phyloP scores from a whole-genome alignment of 1,140 invertebrate genomes.

The Neodiprion pinetum region DNA sequence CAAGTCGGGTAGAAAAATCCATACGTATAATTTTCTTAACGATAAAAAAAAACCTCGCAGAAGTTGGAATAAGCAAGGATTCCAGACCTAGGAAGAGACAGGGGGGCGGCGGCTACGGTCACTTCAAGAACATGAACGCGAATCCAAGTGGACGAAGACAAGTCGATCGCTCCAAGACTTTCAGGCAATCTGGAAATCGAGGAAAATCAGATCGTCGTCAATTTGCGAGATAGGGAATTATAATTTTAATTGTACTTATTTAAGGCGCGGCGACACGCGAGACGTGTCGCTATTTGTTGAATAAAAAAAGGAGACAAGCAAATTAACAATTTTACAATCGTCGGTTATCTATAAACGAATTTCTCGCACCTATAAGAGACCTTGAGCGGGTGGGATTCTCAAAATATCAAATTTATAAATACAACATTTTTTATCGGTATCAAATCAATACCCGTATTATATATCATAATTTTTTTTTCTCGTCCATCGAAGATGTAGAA shows the following conservation, averaged over 20 bases:
- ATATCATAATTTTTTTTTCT: too few species aligned
- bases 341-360: background rate
- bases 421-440: background rate
- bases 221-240: slow-evolving; percentile 59
- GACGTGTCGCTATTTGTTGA: slow-evolving; percentile 20
- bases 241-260: slow-evolving; percentile 27
- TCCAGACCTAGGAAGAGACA: slow-evolving; percentile 75
- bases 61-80: slow-evolving; percentile 68
- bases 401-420: background rate
- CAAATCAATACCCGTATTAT: too few species aligned
- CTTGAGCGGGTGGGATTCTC: background rate
- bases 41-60: slow-evolving; percentile 40
- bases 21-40: slow-evolving; percentile 44
- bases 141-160: slow-evolving; percentile 53
- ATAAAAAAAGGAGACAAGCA: too few species aligned
- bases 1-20: too few species aligned
- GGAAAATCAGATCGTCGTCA: slow-evolving; percentile 55
- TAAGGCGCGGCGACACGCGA: background rate
- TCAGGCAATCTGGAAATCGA: slow-evolving; percentile 48
- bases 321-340: background rate
- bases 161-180: slow-evolving; percentile 57
- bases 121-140: slow-evolving; percentile 73
- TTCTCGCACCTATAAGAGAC: background rate
- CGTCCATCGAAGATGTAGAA: too few species aligned
- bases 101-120: slow-evolving; percentile 81